Evolutionary conservation across 2,888 invertebrate genomes (phyloP), one percentile per base, ranked within the genome.

Genomic region (Epirrhoe alternata): DNA sequence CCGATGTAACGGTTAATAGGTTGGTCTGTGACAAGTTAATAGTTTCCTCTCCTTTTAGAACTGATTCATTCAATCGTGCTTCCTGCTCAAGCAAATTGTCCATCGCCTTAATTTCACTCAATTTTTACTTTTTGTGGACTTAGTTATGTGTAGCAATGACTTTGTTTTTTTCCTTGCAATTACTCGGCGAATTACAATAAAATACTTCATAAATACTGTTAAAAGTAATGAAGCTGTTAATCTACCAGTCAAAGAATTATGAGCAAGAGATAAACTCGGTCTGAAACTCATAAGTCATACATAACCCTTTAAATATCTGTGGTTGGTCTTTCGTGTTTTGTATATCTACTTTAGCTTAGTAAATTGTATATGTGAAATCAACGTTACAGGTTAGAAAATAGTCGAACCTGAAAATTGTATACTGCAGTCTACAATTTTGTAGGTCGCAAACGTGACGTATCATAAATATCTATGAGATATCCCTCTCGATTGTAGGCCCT

Each of bases 21-120:
- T 75, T 77, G 79, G 77, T 74, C 78, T 84, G 79, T 82, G 92
- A 92, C 90, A 90, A 87, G 81, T 91, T 92, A 88, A 92, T 91
- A 86, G 90, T 86, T 90, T 92, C 90, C 90, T 87, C 82, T 84
- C 79, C 77, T 82, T 84, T 81, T 84, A 85, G 84, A 84, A 82
- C 76, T 74, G 76, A 73, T 76, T 75, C 76, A 75, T 75, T 76
- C 76, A 75, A 75, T 77, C 75, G 76, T 72, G 74, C 71, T 81
- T 82, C 83, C 82, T 81, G 77, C 71, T 78, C 70, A 60, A 72
- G 68, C 73, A 74, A 75, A 78, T 73, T 73, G 73, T 64, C 68
- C 70, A 69, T 77, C 70, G 72, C 70, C 75, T 70, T 69, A 70
- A 63, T 58, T 64, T 66, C 63, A 66, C 59, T 49, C 42, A 16